Conservation (phyloP, 2,797 vertebrate genomes). For the Sebastes dallii region DNA sequence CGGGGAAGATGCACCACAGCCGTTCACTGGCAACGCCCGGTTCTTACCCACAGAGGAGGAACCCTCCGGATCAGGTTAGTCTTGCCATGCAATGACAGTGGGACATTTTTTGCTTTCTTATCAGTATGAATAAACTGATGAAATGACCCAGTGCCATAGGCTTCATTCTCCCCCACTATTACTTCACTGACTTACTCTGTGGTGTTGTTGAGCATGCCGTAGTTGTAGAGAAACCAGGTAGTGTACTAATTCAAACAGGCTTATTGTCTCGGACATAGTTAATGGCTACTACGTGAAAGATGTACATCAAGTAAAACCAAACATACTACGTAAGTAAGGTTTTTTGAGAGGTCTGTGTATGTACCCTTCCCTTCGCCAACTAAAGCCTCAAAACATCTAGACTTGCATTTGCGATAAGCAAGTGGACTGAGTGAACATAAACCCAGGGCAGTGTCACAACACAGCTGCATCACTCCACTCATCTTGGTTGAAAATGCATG, state of each 20-base stretch:
- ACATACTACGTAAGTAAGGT: background rate
- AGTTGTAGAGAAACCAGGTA: background rate
- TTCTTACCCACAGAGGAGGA: constrained; percentile 86
- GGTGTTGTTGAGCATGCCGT: background rate
- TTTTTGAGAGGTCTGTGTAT: background rate
- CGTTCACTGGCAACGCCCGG: constrained; percentile 73
- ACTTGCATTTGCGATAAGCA: background rate
- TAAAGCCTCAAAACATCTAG: background rate
- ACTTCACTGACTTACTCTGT: background rate
- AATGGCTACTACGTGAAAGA: background rate
- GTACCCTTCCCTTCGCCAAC: background rate
- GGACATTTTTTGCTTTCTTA: background rate
- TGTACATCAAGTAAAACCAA: background rate
- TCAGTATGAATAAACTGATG: background rate
- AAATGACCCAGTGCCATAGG: background rate
- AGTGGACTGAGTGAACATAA: no score
- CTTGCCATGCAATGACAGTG: background rate
- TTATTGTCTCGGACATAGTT: background rate
- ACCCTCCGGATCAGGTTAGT: constrained; percentile 80
- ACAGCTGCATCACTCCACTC: background rate
- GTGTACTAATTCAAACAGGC: background rate
- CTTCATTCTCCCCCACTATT: background rate
- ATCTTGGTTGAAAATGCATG: background rate
- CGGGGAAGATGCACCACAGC: constrained; percentile 90
- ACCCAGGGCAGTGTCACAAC: background rate